Evolutionary conservation across 2,113 vertebrate species (phyloP).

Genomic region (Aplodontia rufa): DNA sequence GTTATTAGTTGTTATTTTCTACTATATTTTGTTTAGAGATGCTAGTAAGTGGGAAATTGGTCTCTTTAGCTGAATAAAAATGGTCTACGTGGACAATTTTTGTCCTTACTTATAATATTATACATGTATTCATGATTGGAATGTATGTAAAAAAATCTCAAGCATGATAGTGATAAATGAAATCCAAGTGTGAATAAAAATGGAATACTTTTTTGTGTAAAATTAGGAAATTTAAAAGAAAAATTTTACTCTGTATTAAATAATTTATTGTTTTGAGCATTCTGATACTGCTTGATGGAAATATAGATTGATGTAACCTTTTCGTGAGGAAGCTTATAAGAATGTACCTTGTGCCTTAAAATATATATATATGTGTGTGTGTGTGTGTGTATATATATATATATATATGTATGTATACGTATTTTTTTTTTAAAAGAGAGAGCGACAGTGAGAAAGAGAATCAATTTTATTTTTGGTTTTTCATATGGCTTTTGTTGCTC

Average conservation of each 20-base stretch:
- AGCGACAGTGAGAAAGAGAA: too few species aligned
- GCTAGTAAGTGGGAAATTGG: not conserved
- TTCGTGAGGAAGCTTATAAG: not conserved
- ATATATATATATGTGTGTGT: too few species aligned
- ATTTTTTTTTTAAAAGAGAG: too few species aligned
- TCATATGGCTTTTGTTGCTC: too few species aligned
- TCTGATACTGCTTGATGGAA: not conserved
- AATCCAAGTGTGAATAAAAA: conserved; percentile 1
- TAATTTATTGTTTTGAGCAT: not conserved
- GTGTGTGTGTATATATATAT: too few species aligned
- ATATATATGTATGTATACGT: too few species aligned
- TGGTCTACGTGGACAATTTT: not conserved
- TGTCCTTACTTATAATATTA: not conserved
- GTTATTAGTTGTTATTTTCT: conserved; percentile 15
- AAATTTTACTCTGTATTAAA: not conserved
- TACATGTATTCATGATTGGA: not conserved
- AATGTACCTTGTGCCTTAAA: not conserved
- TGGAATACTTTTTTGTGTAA: not conserved
- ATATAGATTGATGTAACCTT: not conserved
- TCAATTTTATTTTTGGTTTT: too few species aligned
- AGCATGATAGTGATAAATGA: not conserved
- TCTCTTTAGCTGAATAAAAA: not conserved
- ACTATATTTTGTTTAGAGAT: conserved; percentile 24
- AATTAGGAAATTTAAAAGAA: conserved; percentile 29
- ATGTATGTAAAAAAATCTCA: not conserved